These are phyloP conservation scores for Drosophila fungiperda DNA, from an alignment of 2,888 invertebrate species.

Conservation along the genomic window DNA sequence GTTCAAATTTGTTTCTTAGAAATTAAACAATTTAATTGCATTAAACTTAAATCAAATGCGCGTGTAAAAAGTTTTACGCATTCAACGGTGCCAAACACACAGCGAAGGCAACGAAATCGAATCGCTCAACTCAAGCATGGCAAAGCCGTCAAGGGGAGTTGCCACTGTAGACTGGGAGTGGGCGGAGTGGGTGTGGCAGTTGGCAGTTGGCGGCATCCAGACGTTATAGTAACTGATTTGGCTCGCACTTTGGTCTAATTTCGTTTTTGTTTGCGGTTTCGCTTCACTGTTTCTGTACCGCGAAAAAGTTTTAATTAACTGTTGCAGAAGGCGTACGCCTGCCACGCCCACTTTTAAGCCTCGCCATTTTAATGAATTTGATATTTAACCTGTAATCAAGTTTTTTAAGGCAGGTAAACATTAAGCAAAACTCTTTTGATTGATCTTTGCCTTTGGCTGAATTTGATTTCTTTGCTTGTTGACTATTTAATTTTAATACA, in stretches of 20 bases:
- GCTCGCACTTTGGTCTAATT: conserved; percentile 59
- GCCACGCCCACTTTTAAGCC: conserved; percentile 13
- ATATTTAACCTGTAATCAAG: conserved; percentile 50
- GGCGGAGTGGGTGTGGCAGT: too few relatives aligned
- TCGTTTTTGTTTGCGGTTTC: conserved; percentile 78
- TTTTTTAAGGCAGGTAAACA: conserved; percentile 12
- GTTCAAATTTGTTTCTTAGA: conserved; percentile 61
- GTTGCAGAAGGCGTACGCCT: conserved; percentile 50
- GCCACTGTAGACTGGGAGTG: background rate
- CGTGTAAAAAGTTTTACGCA: conserved; percentile 75
- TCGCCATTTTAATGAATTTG: conserved; percentile 4
- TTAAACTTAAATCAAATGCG: conserved; percentile 76
- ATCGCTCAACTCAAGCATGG: conserved; percentile 72
- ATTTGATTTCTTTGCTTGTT: background rate
- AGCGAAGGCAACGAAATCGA: conserved; percentile 58
- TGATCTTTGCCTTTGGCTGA: background rate
- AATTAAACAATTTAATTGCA: conserved; percentile 80
- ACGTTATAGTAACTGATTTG: conserved; percentile 1
- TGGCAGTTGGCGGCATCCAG: background rate
- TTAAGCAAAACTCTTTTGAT: conserved; percentile 5
- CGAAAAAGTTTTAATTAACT: conserved; percentile 80
- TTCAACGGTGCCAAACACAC: conserved; percentile 64
- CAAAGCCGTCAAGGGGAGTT: conserved; percentile 21
- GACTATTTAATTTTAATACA: conserved; percentile 2
- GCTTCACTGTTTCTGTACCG: conserved; percentile 54